Base-by-base conservation (phyloP, 2,888 invertebrate genomes). In the Zootermopsis nevadensis region DNA sequence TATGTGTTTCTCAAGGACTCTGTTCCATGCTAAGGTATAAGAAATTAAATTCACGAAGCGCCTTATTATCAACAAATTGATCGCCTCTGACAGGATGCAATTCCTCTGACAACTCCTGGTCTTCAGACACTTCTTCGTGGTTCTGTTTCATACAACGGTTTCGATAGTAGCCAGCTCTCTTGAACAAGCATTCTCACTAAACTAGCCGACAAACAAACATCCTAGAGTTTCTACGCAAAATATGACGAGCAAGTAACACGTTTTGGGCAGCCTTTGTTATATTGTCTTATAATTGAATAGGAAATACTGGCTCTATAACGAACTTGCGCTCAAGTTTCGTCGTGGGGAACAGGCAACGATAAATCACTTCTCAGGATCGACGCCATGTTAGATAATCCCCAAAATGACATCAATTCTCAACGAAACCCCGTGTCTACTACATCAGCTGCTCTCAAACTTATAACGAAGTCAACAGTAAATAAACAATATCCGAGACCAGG, bases 341-440 rank as follows among this genome's bases (percentile, higher is more conserved):
- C 2, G 60, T 48, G 12, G 48, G 19, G 19, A 48, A 48, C 48
- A 48, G n/a, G 60, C 60, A 60, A 69, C 69, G 69, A 69, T 69
- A 69, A 69, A 69, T 69, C 69, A 69, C 69, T 69, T 69, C 33
- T 69, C 69, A 22, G 69, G 69, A 69, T 69, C 69, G 33, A 69
- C 69, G 69, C 69, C 69, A 33, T 33, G 33, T 24, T 69, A 33
- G 69, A 33, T 69, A 69, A 69, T 69, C 69, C 69, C 31, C 33
- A 30, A 33, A 69, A 33, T 69, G 33, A 69, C 69, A 69, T 33
- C 33, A 30, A 33, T 33, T 31, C 69, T 69, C 33, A 33, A 22
- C 22, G 31, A 30, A 69, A 33, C 19, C 69, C 15, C 22, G 15
- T 7, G 69, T 69, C 69, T n/a, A 10, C 6, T 33, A 69, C 69